A percentile compares a stretch with the other conserved stretches of the same genome.
These are phyloP conservation scores for Zosterops japonicus DNA, from an alignment of 2,113 vertebrate species.

Conservation along the genomic window DNA sequence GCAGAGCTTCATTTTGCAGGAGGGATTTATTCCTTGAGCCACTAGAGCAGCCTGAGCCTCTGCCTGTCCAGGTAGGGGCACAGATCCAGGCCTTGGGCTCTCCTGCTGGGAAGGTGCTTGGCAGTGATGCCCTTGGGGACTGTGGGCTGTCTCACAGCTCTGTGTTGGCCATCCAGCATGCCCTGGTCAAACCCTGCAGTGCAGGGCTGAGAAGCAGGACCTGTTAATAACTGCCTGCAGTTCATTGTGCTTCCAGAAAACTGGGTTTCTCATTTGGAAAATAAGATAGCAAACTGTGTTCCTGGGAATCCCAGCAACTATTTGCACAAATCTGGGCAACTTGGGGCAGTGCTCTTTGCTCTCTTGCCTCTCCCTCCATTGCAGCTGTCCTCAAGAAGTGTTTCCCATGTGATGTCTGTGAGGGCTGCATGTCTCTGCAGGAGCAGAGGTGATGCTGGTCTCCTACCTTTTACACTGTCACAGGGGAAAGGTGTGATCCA, in stretches of 20 bases:
- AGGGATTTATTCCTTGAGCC: neutral
- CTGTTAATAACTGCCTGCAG: neutral
- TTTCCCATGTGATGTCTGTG: neutral
- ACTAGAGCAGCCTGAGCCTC: neutral
- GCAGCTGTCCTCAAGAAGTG: rapidly evolving
- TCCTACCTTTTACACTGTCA: rapidly evolving
- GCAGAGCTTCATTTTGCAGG: neutral
- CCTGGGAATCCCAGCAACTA: neutral
- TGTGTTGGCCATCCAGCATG: neutral
- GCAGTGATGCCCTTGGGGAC: neutral
- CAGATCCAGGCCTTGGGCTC: neutral
- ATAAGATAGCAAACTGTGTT: neutral
- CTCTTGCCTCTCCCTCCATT: neutral
- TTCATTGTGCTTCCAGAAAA: neutral
- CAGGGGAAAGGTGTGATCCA: neutral
- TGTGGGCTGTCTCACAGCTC: neutral
- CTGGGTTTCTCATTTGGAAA: neutral
- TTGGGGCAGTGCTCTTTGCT: neutral
- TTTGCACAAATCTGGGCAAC: rapidly evolving
- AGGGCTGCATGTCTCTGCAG: neutral
- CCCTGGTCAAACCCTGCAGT: rapidly evolving
- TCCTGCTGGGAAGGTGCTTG: neutral
- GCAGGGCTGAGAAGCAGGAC: neutral
- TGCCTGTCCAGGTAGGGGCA: neutral
- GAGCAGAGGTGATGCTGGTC: neutral